Base-by-base conservation (phyloP, 2,888 invertebrate genomes). In the Phaonia tiefii region DNA sequence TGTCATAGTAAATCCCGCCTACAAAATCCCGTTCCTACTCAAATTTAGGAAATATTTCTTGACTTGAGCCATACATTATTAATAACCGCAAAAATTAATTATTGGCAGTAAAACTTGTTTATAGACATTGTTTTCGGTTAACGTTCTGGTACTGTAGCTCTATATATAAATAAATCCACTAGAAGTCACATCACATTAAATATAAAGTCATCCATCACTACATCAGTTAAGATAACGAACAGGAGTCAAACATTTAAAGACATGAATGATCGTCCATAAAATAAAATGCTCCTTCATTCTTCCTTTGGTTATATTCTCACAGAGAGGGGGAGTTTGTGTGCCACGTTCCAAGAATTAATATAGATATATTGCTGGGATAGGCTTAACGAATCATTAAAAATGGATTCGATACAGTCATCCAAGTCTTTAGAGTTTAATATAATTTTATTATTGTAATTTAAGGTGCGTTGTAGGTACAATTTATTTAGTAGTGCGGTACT, bases 301-400 rank as follows among this genome's bases (percentile, higher is more conserved):
- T 22, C 13, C n/a, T n/a, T n/a, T n/a, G n/a, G 17, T 25, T 20
- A 42, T 3, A n/a, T 37, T 66, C 56, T 42, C 51, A 49, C n/a
- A 49, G 49, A 39, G 22, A 37, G 42, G 56, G n/a, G 51, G 22
- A 15, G 25, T 65, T 54, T 71, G 70, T 70, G 70, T 76, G 70
- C 70, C 70, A 76, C 25, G 26, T 49, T 69, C 58, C 13, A 58
- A 49, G 60, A 60, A 75, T 75, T n/a, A n/a, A n/a, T n/a, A n/a
- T n/a, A n/a, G n/a, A n/a, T n/a, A n/a, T n/a, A n/a, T n/a, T n/a
- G n/a, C n/a, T n/a, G n/a, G n/a, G n/a, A n/a, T n/a, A n/a, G n/a
- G n/a, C n/a, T n/a, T n/a, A n/a, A n/a, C n/a, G n/a, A n/a, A n/a
- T n/a, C n/a, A n/a, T n/a, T n/a, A n/a, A n/a, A n/a, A n/a, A n/a